phyloP scores from a whole-genome alignment of 2,113 vertebrate species.

The Rhynchomys soricoides region DNA sequence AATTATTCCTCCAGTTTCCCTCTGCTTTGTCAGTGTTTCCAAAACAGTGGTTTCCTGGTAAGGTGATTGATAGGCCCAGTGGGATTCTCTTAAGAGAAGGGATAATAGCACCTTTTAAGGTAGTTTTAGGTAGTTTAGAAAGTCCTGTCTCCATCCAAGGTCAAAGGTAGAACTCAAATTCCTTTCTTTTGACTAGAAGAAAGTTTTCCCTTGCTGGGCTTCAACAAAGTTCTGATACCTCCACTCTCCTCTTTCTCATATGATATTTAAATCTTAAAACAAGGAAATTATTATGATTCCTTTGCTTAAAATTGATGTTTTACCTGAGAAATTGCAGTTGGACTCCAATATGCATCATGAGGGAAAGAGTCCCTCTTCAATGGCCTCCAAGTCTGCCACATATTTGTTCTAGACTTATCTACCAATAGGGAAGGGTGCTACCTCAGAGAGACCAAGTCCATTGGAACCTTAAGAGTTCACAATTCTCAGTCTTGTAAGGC shows the following conservation, averaged over 20 bases:
- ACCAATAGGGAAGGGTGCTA: neutral
- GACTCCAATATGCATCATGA: too few species aligned
- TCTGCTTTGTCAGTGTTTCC: neutral
- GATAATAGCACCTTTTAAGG: too few species aligned
- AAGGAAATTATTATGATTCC: neutral
- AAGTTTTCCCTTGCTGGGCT: neutral
- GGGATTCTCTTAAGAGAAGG: neutral
- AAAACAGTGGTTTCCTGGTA: neutral
- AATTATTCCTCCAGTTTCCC: neutral
- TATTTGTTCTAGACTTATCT: neutral
- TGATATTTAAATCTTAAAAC: neutral
- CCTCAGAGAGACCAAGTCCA: neutral
- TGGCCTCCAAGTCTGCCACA: neutral
- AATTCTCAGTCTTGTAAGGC: neutral
- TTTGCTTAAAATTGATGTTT: neutral
- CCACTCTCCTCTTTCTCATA: too few species aligned
- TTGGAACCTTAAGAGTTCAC: neutral
- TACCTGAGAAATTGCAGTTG: neutral
- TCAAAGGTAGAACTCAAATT: neutral
- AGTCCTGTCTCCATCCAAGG: too few species aligned
- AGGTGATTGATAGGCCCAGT: neutral
- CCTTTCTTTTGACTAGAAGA: neutral
- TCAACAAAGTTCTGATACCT: neutral
- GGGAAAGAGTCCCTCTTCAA: neutral
- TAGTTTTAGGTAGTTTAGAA: neutral